Base-by-base conservation (phyloP, 2,888 invertebrate genomes). In the Leptopilina myrica region DNA sequence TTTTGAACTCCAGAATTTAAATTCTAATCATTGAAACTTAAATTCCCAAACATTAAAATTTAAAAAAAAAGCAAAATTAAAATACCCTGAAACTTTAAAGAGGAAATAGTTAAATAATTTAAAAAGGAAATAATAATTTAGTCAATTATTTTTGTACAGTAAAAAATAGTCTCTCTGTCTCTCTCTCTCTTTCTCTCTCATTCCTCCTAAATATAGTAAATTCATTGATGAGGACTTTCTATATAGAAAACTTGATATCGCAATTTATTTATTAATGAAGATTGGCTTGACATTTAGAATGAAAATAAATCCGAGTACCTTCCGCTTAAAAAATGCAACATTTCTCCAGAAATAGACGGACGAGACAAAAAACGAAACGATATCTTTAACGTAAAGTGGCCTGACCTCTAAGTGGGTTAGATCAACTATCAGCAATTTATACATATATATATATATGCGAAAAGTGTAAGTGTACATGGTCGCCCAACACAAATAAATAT, bases 321-420 rank as follows among this genome's bases (percentile, higher is more conserved):
- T 69, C 12, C 26, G 14, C 14, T 69, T 69, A 6, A 69, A 69
- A 69, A 69, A 69, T 69, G 69, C 69, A 69, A 53, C 33, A 26
- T 53, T 69, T 69, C 69, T 69, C 69, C 69, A 69, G 49, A 56
- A 69, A 69, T 69, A 69, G 69, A 69, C 14, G 56, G 53, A 69
- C 14, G 53, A 53, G 33, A 56, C 53, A 69, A 69, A 69, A 69
- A 69, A 69, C 33, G 53, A 8, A 69, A 33, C 53, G 69, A 53
- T 69, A 69, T 53, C 69, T 69, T 69, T 56, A 69, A 69, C 53
- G 69, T 69, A 69, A 69, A 56, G 69, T 69, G 53, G 69, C 53
- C 69, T 69, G 69, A 69, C 69, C 69, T 26, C 69, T 69, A 69
- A 69, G 53, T 69, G 69, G 69, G 69, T 69, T 69, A 69, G 69